Evolutionary conservation across 2,888 invertebrate species (phyloP).

Genomic region (Rugalucina vietnamica): DNA sequence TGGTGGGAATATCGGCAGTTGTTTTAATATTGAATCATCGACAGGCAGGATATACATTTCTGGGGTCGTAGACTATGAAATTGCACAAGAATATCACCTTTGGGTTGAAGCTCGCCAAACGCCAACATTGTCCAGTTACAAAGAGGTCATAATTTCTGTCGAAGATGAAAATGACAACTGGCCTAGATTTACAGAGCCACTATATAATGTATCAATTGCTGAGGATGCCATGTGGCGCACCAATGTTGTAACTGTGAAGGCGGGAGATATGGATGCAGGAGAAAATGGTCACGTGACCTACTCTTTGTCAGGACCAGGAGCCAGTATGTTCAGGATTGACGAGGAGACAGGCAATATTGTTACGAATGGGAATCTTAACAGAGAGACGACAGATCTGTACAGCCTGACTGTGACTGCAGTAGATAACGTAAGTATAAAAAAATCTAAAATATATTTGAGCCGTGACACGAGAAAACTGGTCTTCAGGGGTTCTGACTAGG

Average conservation of each 20-base stretch:
- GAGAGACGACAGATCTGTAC: conserved; percentile 95
- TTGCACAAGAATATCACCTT: conserved; percentile 66
- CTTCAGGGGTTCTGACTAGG: too few species aligned
- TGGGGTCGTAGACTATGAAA: conserved; percentile 75
- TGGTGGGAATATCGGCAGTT: conserved; percentile 95
- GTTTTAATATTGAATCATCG: conserved; percentile 68
- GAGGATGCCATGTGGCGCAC: conserved; percentile 85
- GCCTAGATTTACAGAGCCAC: conserved; percentile 90
- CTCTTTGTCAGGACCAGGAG: conserved; percentile 88
- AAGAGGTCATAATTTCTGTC: conserved; percentile 90
- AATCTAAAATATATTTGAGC: too few species aligned
- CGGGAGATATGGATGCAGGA: conserved; percentile 88
- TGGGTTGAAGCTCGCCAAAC: conserved; percentile 85
- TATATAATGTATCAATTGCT: conserved; percentile 93
- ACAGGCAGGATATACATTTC: conserved; percentile 70
- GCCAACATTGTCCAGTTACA: conserved; percentile 67
- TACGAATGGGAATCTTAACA: conserved; percentile 90
- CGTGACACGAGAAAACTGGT: too few species aligned
- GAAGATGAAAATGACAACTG: conserved; percentile 97
- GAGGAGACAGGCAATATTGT: conserved; percentile 93
- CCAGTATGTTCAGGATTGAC: conserved; percentile 93
- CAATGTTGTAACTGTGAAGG: conserved; percentile 90
- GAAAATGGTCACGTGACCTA: conserved; percentile 70
- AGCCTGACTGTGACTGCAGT: conserved; percentile 93
- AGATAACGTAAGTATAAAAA: conserved; percentile 88